These are phyloP conservation scores for Carassius auratus DNA, from an alignment of 2,113 vertebrate species.

Conservation along the genomic window DNA sequence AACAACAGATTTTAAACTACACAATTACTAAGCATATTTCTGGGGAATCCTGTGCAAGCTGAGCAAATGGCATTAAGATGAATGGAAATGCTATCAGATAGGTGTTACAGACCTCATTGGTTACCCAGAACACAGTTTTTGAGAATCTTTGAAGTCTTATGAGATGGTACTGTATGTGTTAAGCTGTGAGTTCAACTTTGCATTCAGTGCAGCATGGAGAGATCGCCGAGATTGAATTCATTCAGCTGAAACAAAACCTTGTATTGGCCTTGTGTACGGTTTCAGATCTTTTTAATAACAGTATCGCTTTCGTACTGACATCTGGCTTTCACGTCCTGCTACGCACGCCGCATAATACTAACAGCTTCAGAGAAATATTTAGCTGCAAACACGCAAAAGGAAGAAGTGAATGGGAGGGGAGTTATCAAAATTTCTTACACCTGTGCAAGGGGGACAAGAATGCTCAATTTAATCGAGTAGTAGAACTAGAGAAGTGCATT, in stretches of 20 bases:
- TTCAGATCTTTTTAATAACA: conserved; percentile 41
- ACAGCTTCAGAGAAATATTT: conserved; percentile 21
- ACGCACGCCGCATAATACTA: background rate
- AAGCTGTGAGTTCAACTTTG: background rate
- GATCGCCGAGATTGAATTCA: conserved; percentile 26
- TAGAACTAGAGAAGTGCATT: too few species aligned
- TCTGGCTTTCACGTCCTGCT: background rate
- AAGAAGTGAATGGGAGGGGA: too few species aligned
- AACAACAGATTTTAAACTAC: background rate
- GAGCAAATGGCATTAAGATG: background rate
- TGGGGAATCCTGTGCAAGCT: background rate
- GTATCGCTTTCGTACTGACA: background rate
- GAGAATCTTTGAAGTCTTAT: background rate
- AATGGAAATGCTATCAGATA: background rate
- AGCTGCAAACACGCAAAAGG: background rate
- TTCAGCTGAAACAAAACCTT: conserved; percentile 36
- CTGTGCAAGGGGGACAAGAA: too few species aligned
- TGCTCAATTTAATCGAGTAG: too few species aligned
- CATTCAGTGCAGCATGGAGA: background rate
- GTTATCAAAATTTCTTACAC: too few species aligned
- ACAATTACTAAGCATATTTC: background rate
- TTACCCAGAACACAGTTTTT: background rate
- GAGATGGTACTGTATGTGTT: background rate
- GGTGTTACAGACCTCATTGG: background rate
- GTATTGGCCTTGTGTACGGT: conserved; percentile 22